A percentile compares a stretch with the other conserved stretches of the same genome.
Conservation (phyloP, 2,888 invertebrate genomes). For the Tipula vernalis region DNA sequence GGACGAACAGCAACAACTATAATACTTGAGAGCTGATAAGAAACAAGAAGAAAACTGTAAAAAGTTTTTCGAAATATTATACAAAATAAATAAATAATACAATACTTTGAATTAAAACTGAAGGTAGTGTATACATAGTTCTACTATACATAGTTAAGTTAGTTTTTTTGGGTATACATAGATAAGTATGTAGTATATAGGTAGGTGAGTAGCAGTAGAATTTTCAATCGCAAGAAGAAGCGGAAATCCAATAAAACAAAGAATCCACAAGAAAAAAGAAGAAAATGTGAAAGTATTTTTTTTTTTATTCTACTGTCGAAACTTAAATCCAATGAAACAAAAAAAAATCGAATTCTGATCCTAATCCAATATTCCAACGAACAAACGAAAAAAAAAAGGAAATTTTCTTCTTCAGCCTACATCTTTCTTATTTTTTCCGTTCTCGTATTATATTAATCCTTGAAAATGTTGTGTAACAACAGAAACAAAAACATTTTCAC, state of each 20-base stretch:
- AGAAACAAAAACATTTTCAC: neutral
- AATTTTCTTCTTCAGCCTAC: neutral
- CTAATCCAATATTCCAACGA: slow-evolving; percentile 4
- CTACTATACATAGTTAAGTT: neutral
- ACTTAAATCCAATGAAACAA: slow-evolving; percentile 4
- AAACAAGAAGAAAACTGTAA: neutral
- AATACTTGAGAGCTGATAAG: neutral
- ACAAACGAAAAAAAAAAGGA: neutral
- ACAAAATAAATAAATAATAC: neutral
- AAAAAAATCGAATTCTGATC: slow-evolving; percentile 1
- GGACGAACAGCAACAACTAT: neutral
- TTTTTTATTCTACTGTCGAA: neutral
- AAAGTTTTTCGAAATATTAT: neutral
- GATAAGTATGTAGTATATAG: neutral
- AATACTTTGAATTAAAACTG: neutral
- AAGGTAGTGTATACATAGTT: neutral
- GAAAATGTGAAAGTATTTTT: neutral
- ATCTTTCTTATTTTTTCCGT: neutral
- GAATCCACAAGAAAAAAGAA: neutral
- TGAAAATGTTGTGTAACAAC: neutral
- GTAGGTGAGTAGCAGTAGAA: neutral
- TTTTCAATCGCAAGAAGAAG: neutral
- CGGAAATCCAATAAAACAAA: slow-evolving; percentile 4
- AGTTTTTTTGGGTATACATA: neutral
- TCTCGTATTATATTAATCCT: slow-evolving; percentile 4